Evolutionary conservation across 2,113 vertebrate genomes (phyloP).

Genomic region (Aldabrachelys gigantea): DNA sequence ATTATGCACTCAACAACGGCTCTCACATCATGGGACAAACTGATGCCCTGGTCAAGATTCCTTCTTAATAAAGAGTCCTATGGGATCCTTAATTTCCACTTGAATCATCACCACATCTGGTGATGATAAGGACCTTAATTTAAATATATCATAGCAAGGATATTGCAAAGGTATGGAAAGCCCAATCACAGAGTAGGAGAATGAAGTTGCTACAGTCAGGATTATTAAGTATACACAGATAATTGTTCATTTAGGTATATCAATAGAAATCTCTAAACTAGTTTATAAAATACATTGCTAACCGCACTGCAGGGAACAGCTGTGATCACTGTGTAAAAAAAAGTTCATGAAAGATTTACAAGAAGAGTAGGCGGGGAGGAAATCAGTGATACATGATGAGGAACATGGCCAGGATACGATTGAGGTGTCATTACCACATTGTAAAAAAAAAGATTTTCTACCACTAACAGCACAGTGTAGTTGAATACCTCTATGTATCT

Average conservation of each 20-base stretch:
- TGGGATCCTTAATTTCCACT: conserved; percentile 5
- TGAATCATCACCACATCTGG: neutral
- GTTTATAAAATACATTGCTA: neutral
- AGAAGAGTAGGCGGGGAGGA: neutral
- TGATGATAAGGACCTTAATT: neutral
- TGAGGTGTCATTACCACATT: neutral
- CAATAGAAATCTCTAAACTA: neutral
- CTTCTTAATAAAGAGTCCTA: neutral
- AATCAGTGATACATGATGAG: neutral
- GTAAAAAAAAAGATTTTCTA: neutral
- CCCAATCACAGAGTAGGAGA: neutral
- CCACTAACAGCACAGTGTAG: conserved; percentile 11
- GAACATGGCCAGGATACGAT: neutral
- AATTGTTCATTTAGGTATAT: neutral
- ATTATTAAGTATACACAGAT: neutral
- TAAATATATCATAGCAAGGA: neutral
- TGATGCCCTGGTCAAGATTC: neutral
- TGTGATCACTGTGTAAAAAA: neutral
- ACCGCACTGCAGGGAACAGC: neutral
- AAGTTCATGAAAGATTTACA: neutral
- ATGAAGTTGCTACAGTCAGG: neutral
- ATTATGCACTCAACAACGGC: neutral
- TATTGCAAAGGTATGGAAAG: neutral
- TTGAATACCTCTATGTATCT: neutral
- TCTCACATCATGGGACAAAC: neutral